A percentile compares a stretch with the other conserved stretches of the same genome.
Conservation (phyloP, 1,140 invertebrate genomes). For the Pararge aegeria region DNA sequence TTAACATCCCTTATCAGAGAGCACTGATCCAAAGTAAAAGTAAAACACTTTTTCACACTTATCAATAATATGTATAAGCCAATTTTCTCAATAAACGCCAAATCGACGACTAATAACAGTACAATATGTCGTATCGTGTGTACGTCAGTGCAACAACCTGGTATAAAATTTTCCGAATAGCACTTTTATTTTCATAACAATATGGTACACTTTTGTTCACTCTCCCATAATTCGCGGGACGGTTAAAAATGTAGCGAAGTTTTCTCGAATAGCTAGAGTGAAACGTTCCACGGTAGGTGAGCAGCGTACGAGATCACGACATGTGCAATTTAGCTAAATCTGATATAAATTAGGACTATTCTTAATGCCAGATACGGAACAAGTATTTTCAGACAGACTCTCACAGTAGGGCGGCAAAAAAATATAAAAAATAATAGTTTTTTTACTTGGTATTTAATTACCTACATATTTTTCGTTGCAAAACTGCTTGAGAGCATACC, state of each 20-base stretch:
- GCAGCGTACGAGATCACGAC: slow-evolving; percentile 29
- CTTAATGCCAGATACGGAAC: slow-evolving; percentile 1
- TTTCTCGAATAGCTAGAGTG: slow-evolving; percentile 75
- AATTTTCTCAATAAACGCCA: slow-evolving; percentile 16
- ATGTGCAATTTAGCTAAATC: slow-evolving; percentile 5
- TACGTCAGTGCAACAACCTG: slow-evolving; percentile 19
- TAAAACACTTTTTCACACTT: no score
- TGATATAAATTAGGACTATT: slow-evolving; percentile 12
- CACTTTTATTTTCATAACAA: slow-evolving; percentile 57
- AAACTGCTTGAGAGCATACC: no score
- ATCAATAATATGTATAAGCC: neutral
- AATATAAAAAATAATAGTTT: no score
- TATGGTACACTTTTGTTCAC: slow-evolving; percentile 46
- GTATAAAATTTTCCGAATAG: slow-evolving; percentile 32
- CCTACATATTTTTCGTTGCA: no score
- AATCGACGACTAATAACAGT: slow-evolving; percentile 19
- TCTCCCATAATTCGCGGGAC: slow-evolving; percentile 26
- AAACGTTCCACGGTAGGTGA: slow-evolving; percentile 64
- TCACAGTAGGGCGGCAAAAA: no score
- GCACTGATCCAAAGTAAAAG: no score
- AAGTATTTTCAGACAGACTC: no score
- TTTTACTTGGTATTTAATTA: no score
- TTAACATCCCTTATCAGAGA: no score
- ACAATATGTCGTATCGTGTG: slow-evolving; percentile 18
- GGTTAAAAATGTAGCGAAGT: slow-evolving; percentile 66